Base-by-base conservation (phyloP, 2,797 vertebrate species). In the Catostomus latipinnis region DNA sequence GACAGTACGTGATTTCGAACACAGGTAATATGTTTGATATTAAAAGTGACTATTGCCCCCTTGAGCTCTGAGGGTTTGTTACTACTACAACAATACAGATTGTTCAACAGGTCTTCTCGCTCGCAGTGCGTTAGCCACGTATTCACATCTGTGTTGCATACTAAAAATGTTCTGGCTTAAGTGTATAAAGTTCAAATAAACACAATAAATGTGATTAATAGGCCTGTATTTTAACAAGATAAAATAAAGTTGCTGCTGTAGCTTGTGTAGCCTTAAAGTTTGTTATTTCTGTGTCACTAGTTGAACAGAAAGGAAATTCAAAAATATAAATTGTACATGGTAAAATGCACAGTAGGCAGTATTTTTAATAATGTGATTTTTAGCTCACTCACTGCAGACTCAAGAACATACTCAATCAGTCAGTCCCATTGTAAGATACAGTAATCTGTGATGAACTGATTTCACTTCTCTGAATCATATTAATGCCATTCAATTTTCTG, bases 201-300 rank as follows among this genome's bases (percentile, higher is more conserved):
- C 71, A 50, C 57, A 52, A 50, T 46, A 52, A 62, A 62, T 34
- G 13, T 52, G 8, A 62, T 34, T 5, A 62, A 22, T 22, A 22
- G 46, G 48, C 22, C 49, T 18, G 46, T 16, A 49, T 71, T 78
- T 53, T 70, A 18, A 16, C 49, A 54, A 62, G 48, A 70, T 13
- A 53, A 13, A 43, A 12, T 12, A 34, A 63, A 49, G 67, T 62
- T 78, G 57, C 8, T 18, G 10, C 52, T 54, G 67, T 46, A 63
- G 34, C 34, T 65, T 16, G n/a, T 11, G 56, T 1, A 69, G 14
- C 50, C 52, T 66, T 66, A 79, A 72, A 72, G 12, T 8, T 8
- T 8, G 13, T 13, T 18, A 7, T 50, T 65, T 45, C 61, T 14
- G 0, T 43, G 34, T 14, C 43, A 12, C 10, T 8, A 62, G 9